These are phyloP conservation scores for Hypotaenidia okinawae DNA, from an alignment of 2,797 vertebrate genomes.

Conservation along the genomic window DNA sequence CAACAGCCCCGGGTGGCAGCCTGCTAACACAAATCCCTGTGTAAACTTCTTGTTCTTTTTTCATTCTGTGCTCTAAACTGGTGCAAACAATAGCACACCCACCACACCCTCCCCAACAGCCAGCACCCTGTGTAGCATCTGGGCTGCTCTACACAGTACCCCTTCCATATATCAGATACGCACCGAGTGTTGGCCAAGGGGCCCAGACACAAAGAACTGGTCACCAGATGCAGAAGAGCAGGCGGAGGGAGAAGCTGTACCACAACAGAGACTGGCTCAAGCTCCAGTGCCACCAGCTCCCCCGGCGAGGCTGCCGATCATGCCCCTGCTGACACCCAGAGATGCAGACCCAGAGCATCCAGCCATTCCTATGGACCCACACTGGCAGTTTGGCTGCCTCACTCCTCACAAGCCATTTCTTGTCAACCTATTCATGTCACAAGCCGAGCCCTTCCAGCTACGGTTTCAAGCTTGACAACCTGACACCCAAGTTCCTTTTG, in stretches of 20 bases:
- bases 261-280: accelerated
- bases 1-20: background rate
- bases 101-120: too few species aligned
- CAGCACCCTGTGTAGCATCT: background rate
- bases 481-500: conserved; percentile 8
- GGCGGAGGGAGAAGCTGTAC: background rate
- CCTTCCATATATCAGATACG: background rate
- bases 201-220: background rate
- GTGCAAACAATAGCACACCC: too few species aligned
- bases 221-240: background rate
- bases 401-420: background rate
- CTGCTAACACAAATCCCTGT: background rate
- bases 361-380: background rate
- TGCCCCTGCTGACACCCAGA: background rate
- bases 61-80: too few species aligned
- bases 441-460: background rate
- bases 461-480: background rate
- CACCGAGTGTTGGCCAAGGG: background rate
- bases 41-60: background rate
- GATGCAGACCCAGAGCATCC: background rate
- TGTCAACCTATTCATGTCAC: conserved; percentile 10
- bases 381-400: background rate
- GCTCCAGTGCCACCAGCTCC: background rate
- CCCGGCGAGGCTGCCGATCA: background rate
- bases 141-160: background rate